Evolutionary conservation across 2,113 vertebrate species (phyloP).

Genomic region (Pelusios castaneus): DNA sequence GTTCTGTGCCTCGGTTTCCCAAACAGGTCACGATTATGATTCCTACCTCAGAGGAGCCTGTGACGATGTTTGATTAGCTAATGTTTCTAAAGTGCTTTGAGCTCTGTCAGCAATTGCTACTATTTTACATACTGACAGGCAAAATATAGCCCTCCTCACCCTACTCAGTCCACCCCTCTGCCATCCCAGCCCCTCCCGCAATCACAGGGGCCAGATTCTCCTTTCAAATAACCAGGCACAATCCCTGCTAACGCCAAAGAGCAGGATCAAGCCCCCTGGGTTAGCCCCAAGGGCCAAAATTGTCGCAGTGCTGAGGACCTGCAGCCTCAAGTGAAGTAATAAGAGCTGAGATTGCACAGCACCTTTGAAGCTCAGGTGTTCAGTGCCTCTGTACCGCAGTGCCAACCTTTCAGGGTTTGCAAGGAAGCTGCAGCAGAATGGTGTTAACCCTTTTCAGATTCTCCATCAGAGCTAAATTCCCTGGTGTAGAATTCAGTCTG

Average conservation of each 20-base stretch:
- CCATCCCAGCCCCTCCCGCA: background rate
- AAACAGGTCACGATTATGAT: background rate
- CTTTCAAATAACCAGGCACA: fast-evolving
- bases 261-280: background rate
- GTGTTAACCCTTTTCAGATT: background rate
- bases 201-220: background rate
- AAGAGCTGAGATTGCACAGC: fast-evolving
- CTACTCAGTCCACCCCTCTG: no score
- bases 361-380: fast-evolving
- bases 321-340: fast-evolving
- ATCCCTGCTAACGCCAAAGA: fast-evolving
- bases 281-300: fast-evolving
- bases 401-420: background rate
- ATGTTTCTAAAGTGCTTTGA: background rate
- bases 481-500: background rate
- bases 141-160: background rate
- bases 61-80: background rate
- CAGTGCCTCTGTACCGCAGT: fast-evolving
- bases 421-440: background rate
- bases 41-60: background rate
- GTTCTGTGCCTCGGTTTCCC: background rate
- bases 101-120: background rate
- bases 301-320: background rate
- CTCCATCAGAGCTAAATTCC: background rate
- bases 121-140: background rate